Base-by-base conservation (phyloP, 2,797 vertebrate species). In the Iguana delicatissima region DNA sequence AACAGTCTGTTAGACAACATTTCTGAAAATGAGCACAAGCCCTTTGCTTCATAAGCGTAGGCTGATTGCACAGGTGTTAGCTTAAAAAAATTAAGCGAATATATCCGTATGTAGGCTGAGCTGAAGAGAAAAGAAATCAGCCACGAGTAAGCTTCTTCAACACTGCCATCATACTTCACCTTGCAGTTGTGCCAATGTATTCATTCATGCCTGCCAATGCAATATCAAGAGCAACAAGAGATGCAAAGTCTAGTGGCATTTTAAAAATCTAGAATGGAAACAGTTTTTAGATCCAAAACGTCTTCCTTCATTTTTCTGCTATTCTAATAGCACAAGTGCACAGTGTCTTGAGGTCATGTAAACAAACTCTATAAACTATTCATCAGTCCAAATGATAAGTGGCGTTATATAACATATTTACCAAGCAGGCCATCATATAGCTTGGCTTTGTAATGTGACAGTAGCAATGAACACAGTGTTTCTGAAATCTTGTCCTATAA, bases 281-380 rank as follows among this genome's bases (percentile, higher is more conserved):
- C 24, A 14, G 29, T 67, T 80, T 42, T 85, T 52, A 85, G 67
- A 50, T 22, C 16, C 59, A 10, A 81, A 83, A 86, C 13, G 4
- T 3, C 26, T 35, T 29, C 46, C 14, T 59, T 88, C 50, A 46
- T 89, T 91, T 89, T 86, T 32, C 88, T 92, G 84, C 59, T 69
- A 14, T 26, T 13, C 57, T 83, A 57, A 83, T 14, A 77, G 35
- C 79, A 69, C 55, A 76, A 85, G 57, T 13, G 14, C 72, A 26
- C n/a, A 64, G 29, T 46, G 18, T 83, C 59, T 86, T 46, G 4
- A 9, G 38, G 80, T 83, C 84, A 87, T 35, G 32, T 77, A 80
- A 88, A 91, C 64, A 88, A 80, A 88, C 4, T 59, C 80, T 57
- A 55, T 32, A 89, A 67, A 38, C 42, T 38, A n/a, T 88, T 80